Percentiles rank a stretch among this genome's conserved stretches.
These are phyloP conservation scores for Papilio glaucus DNA, from an alignment of 1,140 invertebrate genomes.

Conservation along the genomic window DNA sequence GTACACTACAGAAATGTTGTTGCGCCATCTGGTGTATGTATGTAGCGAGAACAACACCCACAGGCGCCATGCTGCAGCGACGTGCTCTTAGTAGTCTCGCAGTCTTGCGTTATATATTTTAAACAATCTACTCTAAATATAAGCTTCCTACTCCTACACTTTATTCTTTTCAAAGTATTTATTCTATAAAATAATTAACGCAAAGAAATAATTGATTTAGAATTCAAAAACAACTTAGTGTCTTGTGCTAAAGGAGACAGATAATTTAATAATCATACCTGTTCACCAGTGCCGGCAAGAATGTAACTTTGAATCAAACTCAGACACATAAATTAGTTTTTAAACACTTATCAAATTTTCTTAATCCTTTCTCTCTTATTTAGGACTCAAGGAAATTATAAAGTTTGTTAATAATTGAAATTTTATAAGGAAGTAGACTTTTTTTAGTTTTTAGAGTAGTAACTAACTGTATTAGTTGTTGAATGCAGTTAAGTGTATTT, in stretches of 20 bases:
- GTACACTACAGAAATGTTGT: constrained; percentile 50
- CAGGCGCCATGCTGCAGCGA: constrained; percentile 31
- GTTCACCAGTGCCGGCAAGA: constrained; percentile 31
- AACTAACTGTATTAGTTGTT: too few species aligned
- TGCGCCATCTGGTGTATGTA: constrained; percentile 54
- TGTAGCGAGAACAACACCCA: constrained; percentile 67
- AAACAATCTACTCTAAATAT: not conserved
- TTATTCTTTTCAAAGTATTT: not conserved
- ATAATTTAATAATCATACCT: constrained; percentile 40
- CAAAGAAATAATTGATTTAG: constrained; percentile 7
- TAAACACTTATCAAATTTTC: constrained; percentile 44
- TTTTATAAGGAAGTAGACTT: too few species aligned
- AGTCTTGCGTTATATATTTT: not conserved
- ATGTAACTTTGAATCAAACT: constrained; percentile 17
- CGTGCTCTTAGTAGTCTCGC: not conserved
- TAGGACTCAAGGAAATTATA: too few species aligned
- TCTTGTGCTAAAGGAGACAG: constrained; percentile 38
- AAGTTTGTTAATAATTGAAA: too few species aligned
- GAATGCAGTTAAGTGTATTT: too few species aligned
- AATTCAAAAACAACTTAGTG: constrained; percentile 52
- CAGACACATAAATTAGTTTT: constrained; percentile 55
- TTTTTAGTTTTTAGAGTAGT: too few species aligned
- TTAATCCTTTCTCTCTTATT: not conserved
- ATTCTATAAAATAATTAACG: not conserved
- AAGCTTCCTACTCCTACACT: not conserved